Percentiles rank a stretch among this genome's conserved stretches.
phyloP scores from a whole-genome alignment of 64 coral and sea anemone genomes.

The Actinia equina region DNA sequence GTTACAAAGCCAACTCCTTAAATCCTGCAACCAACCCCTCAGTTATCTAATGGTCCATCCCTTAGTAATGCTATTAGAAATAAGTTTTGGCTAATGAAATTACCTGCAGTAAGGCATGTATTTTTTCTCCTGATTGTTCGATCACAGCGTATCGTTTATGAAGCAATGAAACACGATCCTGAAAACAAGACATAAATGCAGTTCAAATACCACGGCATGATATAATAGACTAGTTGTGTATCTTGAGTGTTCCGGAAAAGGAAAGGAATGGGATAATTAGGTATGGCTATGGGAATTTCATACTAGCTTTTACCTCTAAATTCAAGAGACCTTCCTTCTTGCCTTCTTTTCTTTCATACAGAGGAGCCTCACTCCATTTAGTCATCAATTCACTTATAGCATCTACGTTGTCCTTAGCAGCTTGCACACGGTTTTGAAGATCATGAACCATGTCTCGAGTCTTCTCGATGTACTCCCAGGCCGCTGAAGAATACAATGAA shows the following conservation, averaged over 20 bases:
- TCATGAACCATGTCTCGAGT: slow-evolving; percentile 94
- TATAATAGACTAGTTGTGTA: too few species aligned
- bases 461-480: slow-evolving; percentile 97
- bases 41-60: too few species aligned
- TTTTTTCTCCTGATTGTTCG: slow-evolving; percentile 93
- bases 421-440: slow-evolving; percentile 83
- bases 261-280: too few species aligned
- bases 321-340: slow-evolving; percentile 95
- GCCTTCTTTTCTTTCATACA: slow-evolving; percentile 93
- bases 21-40: too few species aligned
- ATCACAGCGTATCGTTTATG: slow-evolving; percentile 82
- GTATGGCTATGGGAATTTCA: too few species aligned
- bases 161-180: slow-evolving; percentile 68
- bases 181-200: neutral
- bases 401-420: slow-evolving; percentile 93
- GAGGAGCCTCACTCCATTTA: slow-evolving; percentile 87
- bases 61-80: neutral
- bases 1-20: too few species aligned
- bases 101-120: slow-evolving; percentile 89
- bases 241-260: too few species aligned
- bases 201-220: too few species aligned
- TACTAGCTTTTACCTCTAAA: slow-evolving; percentile 48
- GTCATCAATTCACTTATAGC: slow-evolving; percentile 87
- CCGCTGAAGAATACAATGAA: slow-evolving; percentile 50
- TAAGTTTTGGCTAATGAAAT: neutral